Percentiles rank a stretch among this genome's conserved stretches.
Conservation (phyloP, 2,797 vertebrate species). For the Florisuga fusca region DNA sequence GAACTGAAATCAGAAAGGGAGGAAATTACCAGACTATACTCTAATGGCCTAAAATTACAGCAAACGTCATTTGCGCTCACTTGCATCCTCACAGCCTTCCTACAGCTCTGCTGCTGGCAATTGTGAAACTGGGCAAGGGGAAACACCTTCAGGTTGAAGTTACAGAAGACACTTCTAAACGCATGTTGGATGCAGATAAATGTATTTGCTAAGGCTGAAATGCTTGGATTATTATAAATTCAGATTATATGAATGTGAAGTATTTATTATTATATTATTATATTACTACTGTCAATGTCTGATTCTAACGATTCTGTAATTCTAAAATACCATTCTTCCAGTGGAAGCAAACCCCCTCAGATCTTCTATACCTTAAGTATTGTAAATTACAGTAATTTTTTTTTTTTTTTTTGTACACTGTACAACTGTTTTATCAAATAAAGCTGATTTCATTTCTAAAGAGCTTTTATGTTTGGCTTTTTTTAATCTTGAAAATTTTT, state of each 20-base stretch:
- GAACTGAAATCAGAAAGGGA: slow-evolving; percentile 79
- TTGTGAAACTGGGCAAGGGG: background rate
- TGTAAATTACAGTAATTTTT: background rate
- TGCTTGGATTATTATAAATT: background rate
- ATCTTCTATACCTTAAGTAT: background rate
- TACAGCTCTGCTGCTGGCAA: background rate
- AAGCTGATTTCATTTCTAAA: background rate
- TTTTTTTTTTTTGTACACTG: background rate
- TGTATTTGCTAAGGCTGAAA: background rate
- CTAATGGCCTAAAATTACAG: slow-evolving; percentile 54
- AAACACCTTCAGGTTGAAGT: background rate
- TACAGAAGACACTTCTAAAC: background rate
- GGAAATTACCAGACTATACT: slow-evolving; percentile 58
- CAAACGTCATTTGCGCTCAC: background rate
- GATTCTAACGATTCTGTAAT: slow-evolving; percentile 16
- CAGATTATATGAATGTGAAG: slow-evolving; percentile 33
- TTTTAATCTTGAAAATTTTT: background rate
- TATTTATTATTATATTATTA: slow-evolving; percentile 63
- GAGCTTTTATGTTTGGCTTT: background rate
- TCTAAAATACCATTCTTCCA: slow-evolving; percentile 52
- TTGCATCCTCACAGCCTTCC: slow-evolving; percentile 8
- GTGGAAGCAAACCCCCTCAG: background rate
- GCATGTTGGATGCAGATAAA: background rate
- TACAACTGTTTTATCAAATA: slow-evolving; percentile 45
- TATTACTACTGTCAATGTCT: background rate